Conservation (phyloP, 2,113 vertebrate species). For the Halcyon malimbica region DNA sequence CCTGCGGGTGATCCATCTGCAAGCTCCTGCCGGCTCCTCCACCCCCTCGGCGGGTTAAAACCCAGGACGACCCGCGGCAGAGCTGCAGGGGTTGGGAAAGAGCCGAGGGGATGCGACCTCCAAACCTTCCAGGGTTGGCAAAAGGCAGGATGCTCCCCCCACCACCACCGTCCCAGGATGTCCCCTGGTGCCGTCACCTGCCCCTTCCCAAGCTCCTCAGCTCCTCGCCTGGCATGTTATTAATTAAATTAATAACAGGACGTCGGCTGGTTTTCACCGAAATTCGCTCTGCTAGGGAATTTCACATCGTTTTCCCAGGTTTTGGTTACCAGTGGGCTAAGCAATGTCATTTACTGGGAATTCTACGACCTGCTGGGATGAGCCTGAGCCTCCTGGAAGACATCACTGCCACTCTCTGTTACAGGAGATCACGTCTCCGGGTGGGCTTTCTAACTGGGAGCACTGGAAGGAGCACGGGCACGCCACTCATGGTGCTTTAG, state of each 20-base stretch:
- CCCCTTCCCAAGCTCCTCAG: background rate
- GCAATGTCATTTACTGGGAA: background rate
- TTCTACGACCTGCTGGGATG: background rate
- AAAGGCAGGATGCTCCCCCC: rapidly evolving
- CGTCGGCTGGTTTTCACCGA: background rate
- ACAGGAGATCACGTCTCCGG: rapidly evolving
- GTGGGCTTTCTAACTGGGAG: background rate
- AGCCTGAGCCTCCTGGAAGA: background rate
- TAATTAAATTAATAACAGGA: background rate
- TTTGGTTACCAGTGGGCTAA: background rate
- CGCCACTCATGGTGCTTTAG: too few species aligned
- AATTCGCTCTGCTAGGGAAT: background rate
- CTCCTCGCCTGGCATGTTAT: background rate
- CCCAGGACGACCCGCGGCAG: rapidly evolving
- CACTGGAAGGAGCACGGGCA: background rate
- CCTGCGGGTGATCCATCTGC: background rate
- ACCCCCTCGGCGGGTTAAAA: background rate
- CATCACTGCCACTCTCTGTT: too few species aligned
- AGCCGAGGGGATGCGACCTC: background rate
- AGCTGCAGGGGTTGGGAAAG: background rate
- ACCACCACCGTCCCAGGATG: too few species aligned
- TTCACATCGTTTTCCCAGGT: background rate
- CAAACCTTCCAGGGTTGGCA: background rate
- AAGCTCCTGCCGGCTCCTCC: background rate
- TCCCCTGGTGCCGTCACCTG: background rate